These are phyloP conservation scores for Empidonax traillii DNA, from an alignment of 2,113 vertebrate species.

Conservation along the genomic window DNA sequence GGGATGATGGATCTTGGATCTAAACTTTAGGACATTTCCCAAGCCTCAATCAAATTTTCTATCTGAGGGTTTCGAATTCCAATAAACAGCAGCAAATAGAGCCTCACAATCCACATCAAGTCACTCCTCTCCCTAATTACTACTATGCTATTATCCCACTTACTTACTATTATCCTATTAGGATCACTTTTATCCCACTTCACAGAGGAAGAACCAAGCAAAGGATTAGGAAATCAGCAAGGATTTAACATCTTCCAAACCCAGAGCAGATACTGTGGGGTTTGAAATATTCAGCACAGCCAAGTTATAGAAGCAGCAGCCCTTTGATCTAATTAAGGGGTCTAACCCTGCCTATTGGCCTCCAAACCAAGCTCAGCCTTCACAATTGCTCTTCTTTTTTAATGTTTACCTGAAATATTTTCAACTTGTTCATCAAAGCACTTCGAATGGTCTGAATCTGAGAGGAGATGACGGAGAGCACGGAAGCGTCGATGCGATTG, in stretches of 20 bases:
- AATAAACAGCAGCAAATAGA: neutral
- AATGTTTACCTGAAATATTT: slow-evolving; percentile 84
- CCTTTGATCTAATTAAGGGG: neutral
- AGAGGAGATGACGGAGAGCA: slow-evolving; percentile 96
- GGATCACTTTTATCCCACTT: neutral
- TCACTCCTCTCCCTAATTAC: neutral
- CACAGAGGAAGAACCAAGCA: neutral
- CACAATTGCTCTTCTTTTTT: neutral
- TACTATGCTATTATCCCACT: neutral
- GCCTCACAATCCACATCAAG: neutral
- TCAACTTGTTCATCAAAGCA: slow-evolving; percentile 86
- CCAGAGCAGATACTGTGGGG: neutral
- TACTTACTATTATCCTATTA: neutral
- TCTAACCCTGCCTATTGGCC: neutral
- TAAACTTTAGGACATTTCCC: neutral
- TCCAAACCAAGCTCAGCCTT: neutral
- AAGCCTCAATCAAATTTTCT: neutral
- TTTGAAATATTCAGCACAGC: neutral
- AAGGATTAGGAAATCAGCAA: neutral
- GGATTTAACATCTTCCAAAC: neutral
- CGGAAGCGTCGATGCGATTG: slow-evolving; percentile 93
- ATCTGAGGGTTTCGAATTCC: neutral
- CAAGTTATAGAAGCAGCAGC: neutral
- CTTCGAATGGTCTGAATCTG: slow-evolving; percentile 95
- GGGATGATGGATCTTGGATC: neutral